A percentile compares a stretch with the other conserved stretches of the same genome.
Conservation (phyloP, 2,113 vertebrate genomes). For the Rhinogobius similis region DNA sequence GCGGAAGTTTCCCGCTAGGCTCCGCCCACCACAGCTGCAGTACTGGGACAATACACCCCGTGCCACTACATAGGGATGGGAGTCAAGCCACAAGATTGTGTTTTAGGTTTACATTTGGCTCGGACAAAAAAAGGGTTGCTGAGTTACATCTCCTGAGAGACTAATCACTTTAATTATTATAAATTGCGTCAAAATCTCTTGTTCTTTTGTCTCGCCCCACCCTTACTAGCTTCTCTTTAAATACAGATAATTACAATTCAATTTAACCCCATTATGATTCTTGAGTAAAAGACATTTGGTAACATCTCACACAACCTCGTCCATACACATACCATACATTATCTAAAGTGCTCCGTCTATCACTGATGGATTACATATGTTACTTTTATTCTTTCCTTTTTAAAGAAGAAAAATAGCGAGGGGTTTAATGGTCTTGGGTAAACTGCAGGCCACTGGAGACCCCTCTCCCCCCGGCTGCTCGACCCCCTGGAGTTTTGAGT, state of each 20-base stretch:
- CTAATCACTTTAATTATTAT: no score
- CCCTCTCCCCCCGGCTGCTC: constrained; percentile 45
- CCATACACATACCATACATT: constrained; percentile 18
- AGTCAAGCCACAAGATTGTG: no score
- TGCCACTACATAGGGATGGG: no score
- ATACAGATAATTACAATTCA: not conserved
- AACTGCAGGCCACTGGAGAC: constrained; percentile 75
- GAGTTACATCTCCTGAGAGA: no score
- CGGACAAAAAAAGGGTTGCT: no score
- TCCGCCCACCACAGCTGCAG: no score
- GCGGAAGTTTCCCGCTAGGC: no score
- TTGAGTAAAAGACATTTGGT: not conserved
- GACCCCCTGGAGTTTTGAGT: constrained; percentile 75
- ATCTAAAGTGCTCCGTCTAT: constrained; percentile 51
- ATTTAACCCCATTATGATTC: not conserved
- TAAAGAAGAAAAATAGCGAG: constrained; percentile 71
- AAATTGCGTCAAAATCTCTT: no score
- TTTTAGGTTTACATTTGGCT: no score
- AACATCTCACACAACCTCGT: not conserved
- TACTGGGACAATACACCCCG: no score
- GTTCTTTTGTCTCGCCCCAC: no score
- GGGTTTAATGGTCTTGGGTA: constrained; percentile 75
- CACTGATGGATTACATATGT: constrained; percentile 20
- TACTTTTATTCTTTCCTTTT: constrained; percentile 60
- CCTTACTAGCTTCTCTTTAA: no score